A percentile compares a stretch with the other conserved stretches of the same genome.
Conservation (phyloP, 2,888 invertebrate species). For the Eupithecia inturbata region DNA sequence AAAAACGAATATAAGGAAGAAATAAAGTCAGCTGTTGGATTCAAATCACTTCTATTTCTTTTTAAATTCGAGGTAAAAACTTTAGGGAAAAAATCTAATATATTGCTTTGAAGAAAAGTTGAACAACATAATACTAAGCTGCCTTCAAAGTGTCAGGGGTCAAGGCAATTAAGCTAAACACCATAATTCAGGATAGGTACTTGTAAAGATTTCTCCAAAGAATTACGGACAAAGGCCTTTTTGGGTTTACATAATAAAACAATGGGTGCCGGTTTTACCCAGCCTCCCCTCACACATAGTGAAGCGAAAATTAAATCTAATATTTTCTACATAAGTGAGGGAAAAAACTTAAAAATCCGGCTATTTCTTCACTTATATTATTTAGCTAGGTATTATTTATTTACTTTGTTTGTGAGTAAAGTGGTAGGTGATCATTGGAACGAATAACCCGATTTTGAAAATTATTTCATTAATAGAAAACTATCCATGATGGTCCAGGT, state of each 20-base stretch:
- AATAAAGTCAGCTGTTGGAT: not conserved
- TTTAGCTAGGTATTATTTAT: no score
- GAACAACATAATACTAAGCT: conserved; percentile 51
- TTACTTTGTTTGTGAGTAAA: not conserved
- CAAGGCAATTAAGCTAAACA: conserved; percentile 71
- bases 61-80: not conserved
- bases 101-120: conserved; percentile 26
- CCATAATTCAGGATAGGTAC: conserved; percentile 74
- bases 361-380: no score
- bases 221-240: conserved; percentile 64
- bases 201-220: conserved; percentile 74
- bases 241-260: conserved; percentile 70
- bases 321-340: conserved; percentile 1
- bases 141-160: conserved; percentile 55
- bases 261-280: conserved; percentile 50
- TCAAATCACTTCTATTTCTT: not conserved
- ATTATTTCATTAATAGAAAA: no score
- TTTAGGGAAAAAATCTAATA: not conserved
- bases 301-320: conserved; percentile 18
- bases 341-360: not conserved
- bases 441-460: no score
- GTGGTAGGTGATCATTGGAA: no score
- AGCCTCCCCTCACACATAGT: conserved; percentile 32
- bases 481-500: no score
- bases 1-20: not conserved